phyloP scores from a whole-genome alignment of 2,888 invertebrate species.

The Epiperipatus broadwayi region DNA sequence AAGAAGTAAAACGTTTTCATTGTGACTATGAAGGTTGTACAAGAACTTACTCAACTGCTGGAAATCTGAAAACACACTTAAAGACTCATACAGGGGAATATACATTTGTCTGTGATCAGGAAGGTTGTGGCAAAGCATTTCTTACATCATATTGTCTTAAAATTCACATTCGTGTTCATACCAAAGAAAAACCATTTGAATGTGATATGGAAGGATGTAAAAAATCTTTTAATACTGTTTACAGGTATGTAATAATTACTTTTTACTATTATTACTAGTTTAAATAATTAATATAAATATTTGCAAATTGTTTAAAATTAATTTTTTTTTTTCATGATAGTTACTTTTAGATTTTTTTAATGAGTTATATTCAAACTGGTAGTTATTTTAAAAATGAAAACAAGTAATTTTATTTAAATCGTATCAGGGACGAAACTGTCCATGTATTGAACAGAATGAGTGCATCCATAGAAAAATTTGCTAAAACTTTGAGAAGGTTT shows the following conservation, averaged over 20 bases:
- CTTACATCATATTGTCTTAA: conserved; percentile 83
- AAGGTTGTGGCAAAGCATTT: conserved; percentile 74
- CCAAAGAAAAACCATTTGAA: conserved; percentile 73
- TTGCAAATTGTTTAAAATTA: no score
- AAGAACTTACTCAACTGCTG: conserved; percentile 75
- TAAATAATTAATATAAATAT: no score
- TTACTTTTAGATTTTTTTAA: no score
- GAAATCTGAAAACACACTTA: conserved; percentile 80
- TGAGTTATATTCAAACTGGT: no score
- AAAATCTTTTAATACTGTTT: conserved; percentile 82
- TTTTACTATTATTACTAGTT: neutral
- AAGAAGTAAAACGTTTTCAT: conserved; percentile 47
- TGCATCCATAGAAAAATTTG: no score
- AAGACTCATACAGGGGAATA: conserved; percentile 96
- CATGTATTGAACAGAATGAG: no score
- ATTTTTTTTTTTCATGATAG: no score
- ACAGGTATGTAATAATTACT: conserved; percentile 48
- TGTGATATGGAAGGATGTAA: conserved; percentile 62
- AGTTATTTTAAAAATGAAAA: no score
- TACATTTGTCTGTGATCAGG: conserved; percentile 70
- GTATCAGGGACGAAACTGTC: no score
- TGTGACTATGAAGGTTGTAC: conserved; percentile 75
- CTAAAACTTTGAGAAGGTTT: no score
- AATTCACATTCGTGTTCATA: conserved; percentile 81
- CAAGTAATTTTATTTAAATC: no score